Evolutionary conservation across 2,888 invertebrate species (phyloP).

Genomic region (Cyaniris semiargus): DNA sequence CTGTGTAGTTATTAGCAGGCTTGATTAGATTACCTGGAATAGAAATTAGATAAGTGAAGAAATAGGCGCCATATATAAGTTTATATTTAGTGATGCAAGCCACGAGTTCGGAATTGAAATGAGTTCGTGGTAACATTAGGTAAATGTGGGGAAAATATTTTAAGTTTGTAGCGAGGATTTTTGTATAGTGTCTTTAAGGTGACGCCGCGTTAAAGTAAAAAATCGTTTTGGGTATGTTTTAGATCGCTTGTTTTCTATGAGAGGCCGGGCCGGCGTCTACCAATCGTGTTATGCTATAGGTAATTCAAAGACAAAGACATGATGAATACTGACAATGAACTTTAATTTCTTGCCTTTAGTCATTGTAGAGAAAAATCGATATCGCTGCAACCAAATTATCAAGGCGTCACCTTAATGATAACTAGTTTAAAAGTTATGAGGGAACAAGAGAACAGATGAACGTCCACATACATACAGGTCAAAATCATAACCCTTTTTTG

Average conservation of each 20-base stretch:
- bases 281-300: too few species aligned
- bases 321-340: too few species aligned
- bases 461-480: background rate
- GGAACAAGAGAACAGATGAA: background rate
- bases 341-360: too few species aligned
- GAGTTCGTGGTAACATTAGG: slow-evolving; percentile 2
- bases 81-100: background rate
- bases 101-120: background rate
- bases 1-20: background rate
- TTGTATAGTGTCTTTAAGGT: background rate
- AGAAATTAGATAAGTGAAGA: background rate
- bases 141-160: background rate
- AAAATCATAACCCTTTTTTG: too few species aligned
- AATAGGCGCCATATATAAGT: background rate
- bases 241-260: too few species aligned
- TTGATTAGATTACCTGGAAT: background rate
- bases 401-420: too few species aligned
- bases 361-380: too few species aligned
- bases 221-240: too few species aligned
- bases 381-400: too few species aligned
- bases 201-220: too few species aligned
- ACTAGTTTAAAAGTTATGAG: background rate
- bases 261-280: too few species aligned
- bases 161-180: background rate
- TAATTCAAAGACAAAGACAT: too few species aligned